Conservation (phyloP, 2,797 vertebrate species). For the Allobates femoralis region DNA sequence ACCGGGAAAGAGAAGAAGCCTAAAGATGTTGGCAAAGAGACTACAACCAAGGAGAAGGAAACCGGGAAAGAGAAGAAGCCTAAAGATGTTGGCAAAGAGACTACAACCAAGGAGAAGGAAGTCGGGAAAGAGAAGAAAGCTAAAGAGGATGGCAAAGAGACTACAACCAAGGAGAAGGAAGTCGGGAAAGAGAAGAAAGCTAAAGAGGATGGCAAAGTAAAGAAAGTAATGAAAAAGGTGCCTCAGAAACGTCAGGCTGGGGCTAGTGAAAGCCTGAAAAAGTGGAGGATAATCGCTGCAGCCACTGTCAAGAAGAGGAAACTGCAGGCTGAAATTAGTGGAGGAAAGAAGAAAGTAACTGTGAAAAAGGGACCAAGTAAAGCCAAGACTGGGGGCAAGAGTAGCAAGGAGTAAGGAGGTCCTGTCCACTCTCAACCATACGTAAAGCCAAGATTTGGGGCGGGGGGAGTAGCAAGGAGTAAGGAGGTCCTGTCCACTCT, state of each 20-base stretch:
- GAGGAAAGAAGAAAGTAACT: neutral
- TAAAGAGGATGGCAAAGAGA: too few species aligned
- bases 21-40: too few species aligned
- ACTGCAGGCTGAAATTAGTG: conserved; percentile 1
- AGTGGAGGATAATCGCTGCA: conserved; percentile 13
- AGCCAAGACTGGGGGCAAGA: conserved; percentile 23
- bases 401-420: neutral
- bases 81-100: too few species aligned
- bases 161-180: conserved; percentile 5
- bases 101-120: conserved; percentile 7
- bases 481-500: too few species aligned
- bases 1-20: too few species aligned
- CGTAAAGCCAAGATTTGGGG: conserved; percentile 25
- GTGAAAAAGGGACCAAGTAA: conserved; percentile 10
- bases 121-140: neutral
- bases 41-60: too few species aligned
- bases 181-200: neutral
- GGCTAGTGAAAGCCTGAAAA: neutral
- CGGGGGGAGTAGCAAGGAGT: too few species aligned
- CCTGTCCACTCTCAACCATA: neutral
- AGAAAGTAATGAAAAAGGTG: neutral
- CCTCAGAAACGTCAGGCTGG: neutral
- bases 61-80: too few species aligned
- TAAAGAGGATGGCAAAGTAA: neutral
- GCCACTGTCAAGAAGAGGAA: conserved; percentile 13